phyloP scores from a whole-genome alignment of 2,113 vertebrate species.

The Amphilophus citrinellus region DNA sequence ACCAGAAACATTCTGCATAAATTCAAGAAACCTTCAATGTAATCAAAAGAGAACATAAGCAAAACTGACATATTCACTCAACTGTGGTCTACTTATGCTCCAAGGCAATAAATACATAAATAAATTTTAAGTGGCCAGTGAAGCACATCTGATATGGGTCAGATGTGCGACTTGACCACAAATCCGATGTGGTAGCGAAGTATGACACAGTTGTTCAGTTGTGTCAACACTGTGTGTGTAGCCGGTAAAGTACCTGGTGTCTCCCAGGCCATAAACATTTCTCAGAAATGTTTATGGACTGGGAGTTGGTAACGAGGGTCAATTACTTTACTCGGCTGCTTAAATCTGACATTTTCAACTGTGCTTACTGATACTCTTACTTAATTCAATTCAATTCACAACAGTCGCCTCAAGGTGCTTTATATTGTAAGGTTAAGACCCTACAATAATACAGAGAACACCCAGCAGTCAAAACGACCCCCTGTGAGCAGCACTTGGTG shows the following conservation, averaged over 20 bases:
- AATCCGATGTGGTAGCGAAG: neutral
- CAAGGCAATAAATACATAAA: neutral
- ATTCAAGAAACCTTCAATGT: neutral
- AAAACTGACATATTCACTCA: too few relatives aligned
- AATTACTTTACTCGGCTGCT: neutral
- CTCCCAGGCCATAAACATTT: neutral
- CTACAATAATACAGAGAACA: too few relatives aligned
- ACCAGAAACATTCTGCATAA: neutral
- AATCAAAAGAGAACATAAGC: too few relatives aligned
- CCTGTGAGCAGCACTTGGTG: too few relatives aligned
- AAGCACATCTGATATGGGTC: neutral
- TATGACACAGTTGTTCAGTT: neutral
- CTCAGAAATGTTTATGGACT: neutral
- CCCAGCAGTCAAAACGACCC: too few relatives aligned
- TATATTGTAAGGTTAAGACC: too few relatives aligned
- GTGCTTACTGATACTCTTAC: neutral
- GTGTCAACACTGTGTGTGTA: neutral
- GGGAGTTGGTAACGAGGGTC: neutral
- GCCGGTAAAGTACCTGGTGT: neutral
- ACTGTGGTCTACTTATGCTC: neutral
- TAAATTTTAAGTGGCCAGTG: neutral
- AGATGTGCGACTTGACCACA: neutral
- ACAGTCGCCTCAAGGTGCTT: too few relatives aligned
- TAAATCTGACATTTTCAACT: neutral
- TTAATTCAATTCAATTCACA: too few relatives aligned